Conservation (phyloP, 2,797 vertebrate species). For the Cyprinella venusta region DNA sequence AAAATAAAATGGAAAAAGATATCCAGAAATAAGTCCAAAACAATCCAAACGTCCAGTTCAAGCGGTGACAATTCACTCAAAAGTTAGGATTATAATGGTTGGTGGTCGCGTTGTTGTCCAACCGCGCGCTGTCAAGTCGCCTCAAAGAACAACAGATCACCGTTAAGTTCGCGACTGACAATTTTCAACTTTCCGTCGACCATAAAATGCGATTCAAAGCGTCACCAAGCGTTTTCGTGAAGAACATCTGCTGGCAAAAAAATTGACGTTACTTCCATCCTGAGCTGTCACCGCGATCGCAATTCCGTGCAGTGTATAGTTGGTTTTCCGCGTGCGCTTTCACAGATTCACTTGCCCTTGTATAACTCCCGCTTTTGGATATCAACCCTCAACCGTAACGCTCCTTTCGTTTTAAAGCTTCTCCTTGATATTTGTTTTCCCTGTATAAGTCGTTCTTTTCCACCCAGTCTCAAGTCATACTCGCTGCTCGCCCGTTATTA, state of each 20-base stretch:
- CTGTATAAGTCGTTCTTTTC: constrained; percentile 66
- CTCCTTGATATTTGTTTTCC: constrained; percentile 46
- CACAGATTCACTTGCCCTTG: background rate
- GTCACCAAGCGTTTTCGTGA: constrained; percentile 13
- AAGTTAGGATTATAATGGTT: constrained; percentile 18
- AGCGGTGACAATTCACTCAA: constrained; percentile 20
- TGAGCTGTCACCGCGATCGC: constrained; percentile 24
- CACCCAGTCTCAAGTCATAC: constrained; percentile 67
- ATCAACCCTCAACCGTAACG: background rate
- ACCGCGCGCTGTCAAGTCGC: constrained; percentile 25
- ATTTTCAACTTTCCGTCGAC: constrained; percentile 2
- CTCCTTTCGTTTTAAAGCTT: background rate
- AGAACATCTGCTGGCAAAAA: constrained; percentile 5
- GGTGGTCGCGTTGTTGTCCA: constrained; percentile 9
- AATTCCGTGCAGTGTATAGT: constrained; percentile 18
- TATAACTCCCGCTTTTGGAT: background rate
- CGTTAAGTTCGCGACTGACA: constrained; percentile 10
- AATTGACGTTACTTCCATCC: constrained; percentile 49
- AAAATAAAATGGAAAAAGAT: background rate
- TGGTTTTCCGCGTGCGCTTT: constrained; percentile 46
- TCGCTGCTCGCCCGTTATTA: constrained; percentile 72
- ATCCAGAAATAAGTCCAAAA: constrained; percentile 40
- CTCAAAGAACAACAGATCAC: constrained; percentile 25
- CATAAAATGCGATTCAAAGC: background rate
- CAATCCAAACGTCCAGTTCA: constrained; percentile 21